phyloP scores from a whole-genome alignment of 1,140 invertebrate species.

The Caenorhabditis latens region DNA sequence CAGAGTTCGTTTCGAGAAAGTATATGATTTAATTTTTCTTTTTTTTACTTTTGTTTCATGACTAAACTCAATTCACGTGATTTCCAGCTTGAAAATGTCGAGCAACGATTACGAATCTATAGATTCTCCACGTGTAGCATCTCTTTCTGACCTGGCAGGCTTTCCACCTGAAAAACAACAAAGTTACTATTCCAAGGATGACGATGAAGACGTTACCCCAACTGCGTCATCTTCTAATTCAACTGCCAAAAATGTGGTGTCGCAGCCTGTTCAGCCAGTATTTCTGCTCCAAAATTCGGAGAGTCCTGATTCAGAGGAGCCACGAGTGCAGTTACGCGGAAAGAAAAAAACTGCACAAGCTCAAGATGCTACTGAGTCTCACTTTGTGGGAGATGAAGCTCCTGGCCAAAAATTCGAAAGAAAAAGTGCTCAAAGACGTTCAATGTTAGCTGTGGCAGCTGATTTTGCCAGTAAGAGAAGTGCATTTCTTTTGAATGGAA shows the following conservation, averaged over 20 bases:
- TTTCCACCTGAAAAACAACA: neutral
- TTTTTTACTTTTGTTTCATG: too few species aligned
- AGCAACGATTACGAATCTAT: conserved; percentile 38
- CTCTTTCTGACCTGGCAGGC: neutral
- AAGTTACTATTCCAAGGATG: neutral
- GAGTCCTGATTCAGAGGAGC: conserved; percentile 11
- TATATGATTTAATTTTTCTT: too few species aligned
- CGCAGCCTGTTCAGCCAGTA: neutral
- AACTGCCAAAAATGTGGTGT: neutral
- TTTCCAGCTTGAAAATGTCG: conserved; percentile 10
- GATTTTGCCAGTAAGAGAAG: conserved; percentile 51
- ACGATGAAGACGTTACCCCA: neutral
- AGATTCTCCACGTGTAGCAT: conserved; percentile 7
- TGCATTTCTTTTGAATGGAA: conserved; percentile 49
- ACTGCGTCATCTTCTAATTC: conserved; percentile 9
- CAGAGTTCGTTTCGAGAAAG: too few species aligned
- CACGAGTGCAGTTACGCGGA: conserved; percentile 1
- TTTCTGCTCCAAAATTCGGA: neutral
- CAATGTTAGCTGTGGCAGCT: conserved; percentile 33
- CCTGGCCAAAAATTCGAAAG: conserved; percentile 15
- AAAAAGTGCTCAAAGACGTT: conserved; percentile 51
- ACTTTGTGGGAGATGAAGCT: conserved; percentile 11
- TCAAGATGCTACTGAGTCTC: conserved; percentile 20
- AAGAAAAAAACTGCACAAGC: conserved; percentile 10
- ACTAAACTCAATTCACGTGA: too few species aligned